These are phyloP conservation scores for Charanyca ferruginea DNA, from an alignment of 2,888 invertebrate species.

Conservation along the genomic window DNA sequence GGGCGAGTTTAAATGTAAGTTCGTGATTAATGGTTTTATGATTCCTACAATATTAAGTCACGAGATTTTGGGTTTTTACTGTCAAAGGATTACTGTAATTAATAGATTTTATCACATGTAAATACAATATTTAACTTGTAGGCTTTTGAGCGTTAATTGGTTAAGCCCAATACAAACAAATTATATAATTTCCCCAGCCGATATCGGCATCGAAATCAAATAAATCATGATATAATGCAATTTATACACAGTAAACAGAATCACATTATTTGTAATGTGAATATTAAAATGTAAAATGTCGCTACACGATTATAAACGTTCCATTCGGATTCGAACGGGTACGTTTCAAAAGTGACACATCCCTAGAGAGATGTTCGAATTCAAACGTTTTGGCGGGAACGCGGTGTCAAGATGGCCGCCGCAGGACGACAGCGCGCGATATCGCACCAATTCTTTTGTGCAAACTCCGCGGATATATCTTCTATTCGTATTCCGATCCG, in stretches of 20 bases:
- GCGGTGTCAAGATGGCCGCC: slow-evolving; percentile 81
- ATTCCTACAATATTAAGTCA: slow-evolving; percentile 22
- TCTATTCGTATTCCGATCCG: slow-evolving; percentile 81
- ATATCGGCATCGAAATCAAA: slow-evolving; percentile 40
- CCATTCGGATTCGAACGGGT: slow-evolving; percentile 50
- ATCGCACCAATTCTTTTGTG: slow-evolving; percentile 89
- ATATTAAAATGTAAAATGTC: slow-evolving; percentile 46
- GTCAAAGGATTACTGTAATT: slow-evolving; percentile 37
- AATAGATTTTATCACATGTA: slow-evolving; percentile 40
- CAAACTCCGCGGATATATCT: slow-evolving; percentile 83
- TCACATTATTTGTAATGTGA: slow-evolving; percentile 38
- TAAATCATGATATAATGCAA: slow-evolving; percentile 42
- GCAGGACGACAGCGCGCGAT: slow-evolving; percentile 79
- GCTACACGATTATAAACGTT: slow-evolving; percentile 55
- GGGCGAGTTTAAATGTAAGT: slow-evolving; percentile 12
- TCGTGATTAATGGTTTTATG: slow-evolving; percentile 31
- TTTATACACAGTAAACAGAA: slow-evolving; percentile 33
- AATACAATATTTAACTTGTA: slow-evolving; percentile 39
- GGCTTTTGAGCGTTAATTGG: slow-evolving; percentile 43
- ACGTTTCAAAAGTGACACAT: slow-evolving; percentile 75
- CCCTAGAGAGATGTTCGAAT: slow-evolving; percentile 83
- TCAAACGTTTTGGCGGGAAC: slow-evolving; percentile 84
- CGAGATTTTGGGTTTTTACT: slow-evolving; percentile 22
- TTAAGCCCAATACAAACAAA: slow-evolving; percentile 46
- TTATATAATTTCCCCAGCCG: slow-evolving; percentile 42